Conservation (phyloP, 2,113 vertebrate genomes). For the Halcyon malimbica region DNA sequence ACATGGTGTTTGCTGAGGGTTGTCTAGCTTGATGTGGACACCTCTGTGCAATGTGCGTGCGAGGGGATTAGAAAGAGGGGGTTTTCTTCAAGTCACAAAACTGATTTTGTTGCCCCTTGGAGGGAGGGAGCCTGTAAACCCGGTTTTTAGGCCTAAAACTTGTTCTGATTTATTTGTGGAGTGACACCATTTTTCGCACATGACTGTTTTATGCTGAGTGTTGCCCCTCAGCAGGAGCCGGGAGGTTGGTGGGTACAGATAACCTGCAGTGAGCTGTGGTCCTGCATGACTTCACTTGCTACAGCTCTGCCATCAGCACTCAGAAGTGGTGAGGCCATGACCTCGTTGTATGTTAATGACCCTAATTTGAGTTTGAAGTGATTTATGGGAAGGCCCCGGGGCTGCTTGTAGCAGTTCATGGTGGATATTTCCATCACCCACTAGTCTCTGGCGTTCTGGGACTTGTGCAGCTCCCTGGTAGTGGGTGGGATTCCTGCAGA, state of each 20-base stretch:
- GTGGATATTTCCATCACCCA: slow-evolving; percentile 8
- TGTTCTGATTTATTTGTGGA: background rate
- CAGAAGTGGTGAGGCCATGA: background rate
- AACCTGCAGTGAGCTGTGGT: background rate
- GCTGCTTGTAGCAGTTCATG: background rate
- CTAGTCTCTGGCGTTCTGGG: background rate
- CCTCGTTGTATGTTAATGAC: background rate
- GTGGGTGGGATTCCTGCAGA: slow-evolving; percentile 10
- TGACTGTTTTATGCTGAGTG: background rate
- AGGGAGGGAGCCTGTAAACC: background rate
- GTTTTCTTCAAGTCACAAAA: background rate
- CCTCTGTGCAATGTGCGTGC: background rate
- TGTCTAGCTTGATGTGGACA: background rate
- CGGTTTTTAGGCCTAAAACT: background rate
- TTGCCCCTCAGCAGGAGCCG: background rate
- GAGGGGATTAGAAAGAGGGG: background rate
- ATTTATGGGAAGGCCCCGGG: background rate
- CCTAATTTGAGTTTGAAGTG: background rate
- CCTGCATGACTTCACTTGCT: background rate
- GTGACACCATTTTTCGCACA: background rate
- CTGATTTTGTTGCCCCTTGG: background rate
- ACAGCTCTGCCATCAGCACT: background rate
- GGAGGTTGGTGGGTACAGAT: background rate
- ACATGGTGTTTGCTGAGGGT: accelerated
- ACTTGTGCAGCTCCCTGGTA: background rate